Evolutionary conservation across 2,113 vertebrate genomes (phyloP), one percentile per base, ranked within the genome.

Genomic region (Cynoglossus semilaevis): DNA sequence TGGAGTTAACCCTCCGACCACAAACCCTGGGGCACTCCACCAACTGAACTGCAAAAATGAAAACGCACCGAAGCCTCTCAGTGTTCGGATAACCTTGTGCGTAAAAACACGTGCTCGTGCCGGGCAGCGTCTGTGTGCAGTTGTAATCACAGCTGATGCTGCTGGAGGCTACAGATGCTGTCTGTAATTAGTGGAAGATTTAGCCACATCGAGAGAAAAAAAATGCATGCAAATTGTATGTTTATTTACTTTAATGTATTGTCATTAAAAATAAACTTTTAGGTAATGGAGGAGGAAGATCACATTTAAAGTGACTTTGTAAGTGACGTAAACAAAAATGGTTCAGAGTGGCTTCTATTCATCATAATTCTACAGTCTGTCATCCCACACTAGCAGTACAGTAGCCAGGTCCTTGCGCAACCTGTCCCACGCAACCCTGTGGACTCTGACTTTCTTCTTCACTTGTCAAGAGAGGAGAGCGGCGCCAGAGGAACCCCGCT

Each of bases 31-130:
- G 15, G 59, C 7, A n/a, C 12, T 40, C 13, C 0, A 4, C 5
- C 12, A 40, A 13, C 22, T 58, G 51, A n/a, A 55, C 14, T 5
- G 0, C 29, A 15, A 22, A 18, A 2, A 45, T 16, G 11, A 50
- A 66, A 41, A 61, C 15, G 15, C 51, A 48, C 2, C n/a, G 41
- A 66, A 67, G 8, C 15, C 53, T 29, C 51, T 42, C 43, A 5
- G 11, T 1, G 52, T 47, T 59, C 17, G 51, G 47, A 47, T 55
- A 61, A 73, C 45, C 78, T 36, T 53, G 67, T 87, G 82, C 70
- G 76, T 85, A 85, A 82, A 83, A 82, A 83, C 82, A 87, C 82
- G 72, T 86, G 84, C 77, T 82, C 47, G 41, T 62, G 67, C 74
- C 75, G 38, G 66, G 15, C 6, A n/a, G 59, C 68, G 71, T 57